phyloP scores from a whole-genome alignment of 2,113 vertebrate species.

The Ictalurus furcatus region DNA sequence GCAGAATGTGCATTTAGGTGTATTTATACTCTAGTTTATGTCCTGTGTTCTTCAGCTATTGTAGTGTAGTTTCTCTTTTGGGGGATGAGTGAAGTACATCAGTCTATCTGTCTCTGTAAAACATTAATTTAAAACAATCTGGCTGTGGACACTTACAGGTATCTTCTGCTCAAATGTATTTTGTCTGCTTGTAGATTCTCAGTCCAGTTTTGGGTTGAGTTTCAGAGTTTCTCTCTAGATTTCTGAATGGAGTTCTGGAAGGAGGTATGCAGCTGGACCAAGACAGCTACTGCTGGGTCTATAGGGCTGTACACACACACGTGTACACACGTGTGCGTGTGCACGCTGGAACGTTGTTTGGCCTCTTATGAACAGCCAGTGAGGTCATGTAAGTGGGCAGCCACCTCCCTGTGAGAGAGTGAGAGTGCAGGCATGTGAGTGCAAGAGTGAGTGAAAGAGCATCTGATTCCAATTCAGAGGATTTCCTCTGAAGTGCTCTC shows the following conservation, averaged over 20 bases:
- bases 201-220: background rate
- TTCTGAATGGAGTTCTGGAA: background rate
- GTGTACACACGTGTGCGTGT: background rate
- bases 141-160: no score
- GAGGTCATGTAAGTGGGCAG: slow-evolving; percentile 9
- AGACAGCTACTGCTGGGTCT: background rate
- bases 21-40: background rate
- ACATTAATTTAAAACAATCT: no score
- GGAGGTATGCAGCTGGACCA: background rate
- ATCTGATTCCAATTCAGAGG: slow-evolving; percentile 11
- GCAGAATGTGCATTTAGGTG: background rate
- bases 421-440: background rate
- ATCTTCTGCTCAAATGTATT: background rate
- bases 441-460: background rate
- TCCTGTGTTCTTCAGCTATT: background rate
- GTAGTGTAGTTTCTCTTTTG: background rate
- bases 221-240: background rate
- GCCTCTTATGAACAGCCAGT: slow-evolving; percentile 34
- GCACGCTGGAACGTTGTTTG: slow-evolving; percentile 29
- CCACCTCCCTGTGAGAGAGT: slow-evolving; percentile 31
- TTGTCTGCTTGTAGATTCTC: background rate
- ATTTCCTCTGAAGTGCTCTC: background rate
- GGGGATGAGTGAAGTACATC: background rate
- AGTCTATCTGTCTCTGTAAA: background rate
- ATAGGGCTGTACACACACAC: slow-evolving; percentile 24